Conservation (phyloP, 1,140 invertebrate species). For the Eufriesea mexicana region DNA sequence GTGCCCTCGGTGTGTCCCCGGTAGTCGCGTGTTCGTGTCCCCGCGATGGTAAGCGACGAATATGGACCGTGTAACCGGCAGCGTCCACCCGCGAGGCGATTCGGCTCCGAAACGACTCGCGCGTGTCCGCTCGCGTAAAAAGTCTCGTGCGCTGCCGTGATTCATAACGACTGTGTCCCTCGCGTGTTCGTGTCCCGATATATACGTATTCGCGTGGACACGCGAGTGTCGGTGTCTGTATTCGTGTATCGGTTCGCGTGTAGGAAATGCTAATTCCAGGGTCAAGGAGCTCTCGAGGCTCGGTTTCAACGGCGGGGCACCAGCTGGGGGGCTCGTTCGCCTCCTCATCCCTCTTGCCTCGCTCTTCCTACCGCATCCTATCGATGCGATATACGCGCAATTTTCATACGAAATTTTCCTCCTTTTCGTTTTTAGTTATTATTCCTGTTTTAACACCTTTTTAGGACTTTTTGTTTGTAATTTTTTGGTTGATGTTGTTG, state of each 20-base stretch:
- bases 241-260: slow-evolving; percentile 29
- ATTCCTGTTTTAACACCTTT: not conserved
- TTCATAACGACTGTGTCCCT: slow-evolving; percentile 31
- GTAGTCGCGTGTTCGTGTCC: not conserved
- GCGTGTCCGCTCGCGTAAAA: slow-evolving; percentile 25
- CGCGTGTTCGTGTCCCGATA: not conserved
- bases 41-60: not conserved
- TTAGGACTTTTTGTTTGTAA: no score
- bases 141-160: slow-evolving; percentile 15
- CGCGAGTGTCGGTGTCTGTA: not conserved
- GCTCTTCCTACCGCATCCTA: not conserved
- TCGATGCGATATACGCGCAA: not conserved
- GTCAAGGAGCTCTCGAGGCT: slow-evolving; percentile 26
- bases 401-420: not conserved
- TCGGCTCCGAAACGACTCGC: slow-evolving; percentile 18
- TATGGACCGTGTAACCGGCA: slow-evolving; percentile 4
- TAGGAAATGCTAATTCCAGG: slow-evolving; percentile 45
- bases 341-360: slow-evolving; percentile 1
- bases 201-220: not conserved
- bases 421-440: not conserved
- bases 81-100: not conserved
- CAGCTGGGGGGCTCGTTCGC: slow-evolving; percentile 35
- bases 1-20: no score
- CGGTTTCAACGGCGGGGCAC: slow-evolving; percentile 42
- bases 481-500: slow-evolving; percentile 3